These are phyloP conservation scores for Siniperca scherzeri DNA, from an alignment of 2,797 vertebrate species.

Conservation along the genomic window DNA sequence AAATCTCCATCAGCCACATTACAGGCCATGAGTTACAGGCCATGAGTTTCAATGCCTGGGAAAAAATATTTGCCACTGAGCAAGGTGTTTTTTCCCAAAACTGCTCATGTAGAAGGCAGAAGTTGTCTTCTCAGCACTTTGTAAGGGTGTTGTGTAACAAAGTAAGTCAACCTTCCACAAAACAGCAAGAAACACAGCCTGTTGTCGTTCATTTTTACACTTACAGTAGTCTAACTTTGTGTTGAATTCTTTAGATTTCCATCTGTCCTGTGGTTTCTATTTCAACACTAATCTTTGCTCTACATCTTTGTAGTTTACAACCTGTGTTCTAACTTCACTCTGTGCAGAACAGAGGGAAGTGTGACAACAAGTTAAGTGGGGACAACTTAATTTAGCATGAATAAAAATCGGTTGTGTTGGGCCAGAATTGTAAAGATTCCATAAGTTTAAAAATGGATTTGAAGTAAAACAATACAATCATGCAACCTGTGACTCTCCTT, in stretches of 20 bases:
- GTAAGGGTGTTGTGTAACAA: neutral
- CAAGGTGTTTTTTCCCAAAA: neutral
- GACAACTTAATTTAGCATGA: neutral
- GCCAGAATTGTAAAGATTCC: neutral
- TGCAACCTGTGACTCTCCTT: neutral
- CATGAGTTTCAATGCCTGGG: neutral
- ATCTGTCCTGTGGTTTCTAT: conserved; percentile 56
- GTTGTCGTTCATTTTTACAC: neutral
- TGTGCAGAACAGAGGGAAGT: conserved; percentile 11
- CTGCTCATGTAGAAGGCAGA: neutral
- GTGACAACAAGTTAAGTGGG: neutral
- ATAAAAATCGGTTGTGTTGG: neutral
- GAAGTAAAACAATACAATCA: neutral
- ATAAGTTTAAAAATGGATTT: neutral
- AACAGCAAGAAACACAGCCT: neutral
- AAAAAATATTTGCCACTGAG: neutral
- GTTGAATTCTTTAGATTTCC: conserved; percentile 2
- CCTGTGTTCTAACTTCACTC: neutral
- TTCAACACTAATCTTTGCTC: conserved; percentile 43
- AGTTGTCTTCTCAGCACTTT: neutral
- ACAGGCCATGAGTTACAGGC: neutral
- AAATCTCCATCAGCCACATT: neutral
- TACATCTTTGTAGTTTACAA: conserved; percentile 38
- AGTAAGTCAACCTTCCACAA: neutral
- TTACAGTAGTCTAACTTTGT: neutral